Base-by-base conservation (phyloP, 1,140 invertebrate species). In the Brachystomella parvula region DNA sequence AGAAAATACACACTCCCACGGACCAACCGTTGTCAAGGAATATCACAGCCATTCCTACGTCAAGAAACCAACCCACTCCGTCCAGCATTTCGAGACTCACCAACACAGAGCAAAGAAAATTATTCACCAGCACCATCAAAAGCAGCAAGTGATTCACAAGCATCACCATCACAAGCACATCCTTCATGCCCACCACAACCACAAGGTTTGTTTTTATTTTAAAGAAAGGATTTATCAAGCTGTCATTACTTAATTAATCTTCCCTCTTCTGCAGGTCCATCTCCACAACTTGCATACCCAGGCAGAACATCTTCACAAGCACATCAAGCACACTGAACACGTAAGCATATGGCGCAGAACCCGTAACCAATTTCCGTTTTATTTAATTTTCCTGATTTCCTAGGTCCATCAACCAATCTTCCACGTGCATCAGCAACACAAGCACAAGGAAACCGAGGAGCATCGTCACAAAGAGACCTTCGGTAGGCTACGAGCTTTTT, bases 101-200 rank as follows among this genome's bases (percentile, higher is more conserved):
- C 28, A 26, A 47, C 15, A n/a, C 28, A 3, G 28, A 3, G 32
- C 28, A 12, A 63, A 63, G 61, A 63, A 63, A 28, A 63, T 63
- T 28, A 63, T 63, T 24, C 61, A 63, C 47, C 35, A 63, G 17
- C 61, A 63, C 26, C 39, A 63, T 53, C 61, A 63, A 32, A 26
- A 47, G 6, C 24, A 63, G 26, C 47, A 63, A 35, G 35, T 63
- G 47, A 30, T 63, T 33, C 61, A 63, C 44, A 26, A 63, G 44
- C 61, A 63, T 28, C 39, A 63, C 35, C 39, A 63, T 24, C 61
- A 63, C 28, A n/a, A 63, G 26, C 61, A 63, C 61, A 35, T 63
- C 30, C 39, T 63, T 19, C 39, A 63, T 21, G n/a, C 47, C n/a
- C 61, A 63, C 26, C 61, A 63, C 29, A 21, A 49, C 31, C 61